phyloP scores from a whole-genome alignment of 1,140 invertebrate species.

The Phortica variegata region DNA sequence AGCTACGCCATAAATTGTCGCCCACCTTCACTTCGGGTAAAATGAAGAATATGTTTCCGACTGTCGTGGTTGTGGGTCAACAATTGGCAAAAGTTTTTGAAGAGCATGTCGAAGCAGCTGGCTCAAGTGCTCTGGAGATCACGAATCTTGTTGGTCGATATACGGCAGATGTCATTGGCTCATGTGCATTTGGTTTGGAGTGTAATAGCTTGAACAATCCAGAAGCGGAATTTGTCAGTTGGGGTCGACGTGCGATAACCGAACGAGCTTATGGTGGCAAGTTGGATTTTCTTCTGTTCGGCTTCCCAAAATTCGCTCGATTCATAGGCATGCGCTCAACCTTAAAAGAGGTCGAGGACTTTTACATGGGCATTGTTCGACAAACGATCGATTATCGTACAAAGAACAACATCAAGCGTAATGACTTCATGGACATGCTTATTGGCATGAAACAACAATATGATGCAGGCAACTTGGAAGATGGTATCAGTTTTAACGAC shows the following conservation, averaged over 20 bases:
- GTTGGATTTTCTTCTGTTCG: background rate
- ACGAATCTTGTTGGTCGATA: slow-evolving; percentile 15
- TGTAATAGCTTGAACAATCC: slow-evolving; percentile 53
- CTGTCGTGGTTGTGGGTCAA: background rate
- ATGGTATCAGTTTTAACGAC: slow-evolving; percentile 11
- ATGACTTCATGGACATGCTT: slow-evolving; percentile 49
- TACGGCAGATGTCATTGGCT: slow-evolving; percentile 45
- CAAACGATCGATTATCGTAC: slow-evolving; percentile 46
- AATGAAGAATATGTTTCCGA: slow-evolving; percentile 59
- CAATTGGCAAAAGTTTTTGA: slow-evolving; percentile 4
- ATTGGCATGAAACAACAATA: slow-evolving; percentile 32
- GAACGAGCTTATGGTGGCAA: slow-evolving; percentile 1
- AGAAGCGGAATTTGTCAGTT: slow-evolving; percentile 52
- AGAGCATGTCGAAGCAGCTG: background rate
- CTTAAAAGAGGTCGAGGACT: slow-evolving; percentile 34
- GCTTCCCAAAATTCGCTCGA: slow-evolving; percentile 6
- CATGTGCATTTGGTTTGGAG: slow-evolving; percentile 58
- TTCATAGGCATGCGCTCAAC: slow-evolving; percentile 19
- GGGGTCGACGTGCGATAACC: slow-evolving; percentile 17
- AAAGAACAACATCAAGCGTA: slow-evolving; percentile 29
- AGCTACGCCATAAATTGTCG: slow-evolving; percentile 61
- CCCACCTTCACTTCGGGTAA: slow-evolving; percentile 64
- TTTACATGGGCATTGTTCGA: slow-evolving; percentile 41
- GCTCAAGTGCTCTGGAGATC: slow-evolving; percentile 8
- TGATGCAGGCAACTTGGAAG: too few species aligned